These are phyloP conservation scores for Noctua pronuba DNA, from an alignment of 2,888 invertebrate species.

Conservation along the genomic window DNA sequence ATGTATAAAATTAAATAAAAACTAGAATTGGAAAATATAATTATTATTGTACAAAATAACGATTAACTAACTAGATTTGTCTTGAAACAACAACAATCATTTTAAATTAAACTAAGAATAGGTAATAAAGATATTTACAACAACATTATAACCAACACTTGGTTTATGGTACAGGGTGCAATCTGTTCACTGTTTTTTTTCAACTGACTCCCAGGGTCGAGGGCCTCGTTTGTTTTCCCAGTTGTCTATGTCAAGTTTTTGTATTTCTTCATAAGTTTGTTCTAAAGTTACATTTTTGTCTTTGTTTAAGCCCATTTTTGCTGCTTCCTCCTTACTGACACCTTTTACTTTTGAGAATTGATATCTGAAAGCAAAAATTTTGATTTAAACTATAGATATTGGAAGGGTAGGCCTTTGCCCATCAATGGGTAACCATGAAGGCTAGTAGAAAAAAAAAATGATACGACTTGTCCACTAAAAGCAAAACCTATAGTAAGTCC, in stretches of 20 bases:
- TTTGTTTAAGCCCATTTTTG: slow-evolving; percentile 92
- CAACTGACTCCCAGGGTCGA: slow-evolving; percentile 94
- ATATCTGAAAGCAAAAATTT: slow-evolving; percentile 81
- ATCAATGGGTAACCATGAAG: too few species aligned
- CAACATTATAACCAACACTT: slow-evolving; percentile 47
- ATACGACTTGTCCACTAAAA: not conserved
- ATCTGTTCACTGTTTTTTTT: slow-evolving; percentile 65
- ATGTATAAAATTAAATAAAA: slow-evolving; percentile 8
- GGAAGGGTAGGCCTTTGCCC: too few species aligned
- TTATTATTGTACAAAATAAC: slow-evolving; percentile 16
- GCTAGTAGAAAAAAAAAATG: too few species aligned
- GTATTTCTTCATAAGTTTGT: slow-evolving; percentile 93
- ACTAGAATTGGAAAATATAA: not conserved
- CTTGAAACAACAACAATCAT: slow-evolving; percentile 32
- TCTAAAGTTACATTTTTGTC: slow-evolving; percentile 93
- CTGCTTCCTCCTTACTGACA: slow-evolving; percentile 91
- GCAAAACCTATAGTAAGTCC: not conserved
- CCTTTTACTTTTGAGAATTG: slow-evolving; percentile 91
- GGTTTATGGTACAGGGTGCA: slow-evolving; percentile 42
- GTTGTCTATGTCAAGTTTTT: slow-evolving; percentile 93
- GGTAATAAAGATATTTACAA: slow-evolving; percentile 56
- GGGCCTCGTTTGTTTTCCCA: slow-evolving; percentile 97
- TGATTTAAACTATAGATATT: not conserved
- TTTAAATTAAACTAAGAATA: slow-evolving; percentile 41
- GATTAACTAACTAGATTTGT: not conserved